Evolutionary conservation across 2,797 vertebrate species (phyloP).

Genomic region (Capromys pilorides): DNA sequence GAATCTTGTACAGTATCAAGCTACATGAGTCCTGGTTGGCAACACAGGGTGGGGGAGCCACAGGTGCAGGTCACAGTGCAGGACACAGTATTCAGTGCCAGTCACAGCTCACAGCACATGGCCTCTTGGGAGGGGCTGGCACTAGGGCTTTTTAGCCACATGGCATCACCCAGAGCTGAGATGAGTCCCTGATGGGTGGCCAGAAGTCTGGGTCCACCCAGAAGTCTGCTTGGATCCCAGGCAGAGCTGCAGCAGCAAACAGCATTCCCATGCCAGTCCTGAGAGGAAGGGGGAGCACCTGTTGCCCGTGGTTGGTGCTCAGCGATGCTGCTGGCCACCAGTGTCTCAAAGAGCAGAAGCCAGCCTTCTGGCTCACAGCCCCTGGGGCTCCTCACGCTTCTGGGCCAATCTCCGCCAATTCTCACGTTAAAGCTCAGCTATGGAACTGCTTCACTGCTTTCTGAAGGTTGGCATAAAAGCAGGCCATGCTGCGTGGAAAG

Average conservation of each 20-base stretch:
- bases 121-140: neutral
- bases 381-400: neutral
- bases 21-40: fast-evolving
- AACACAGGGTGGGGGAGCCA: no score
- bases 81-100: neutral
- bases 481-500: slow-evolving; percentile 94
- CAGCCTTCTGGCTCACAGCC: neutral
- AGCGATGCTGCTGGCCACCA: neutral
- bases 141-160: neutral
- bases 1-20: neutral
- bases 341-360: neutral
- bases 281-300: neutral
- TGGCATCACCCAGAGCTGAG: fast-evolving
- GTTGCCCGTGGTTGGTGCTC: neutral
- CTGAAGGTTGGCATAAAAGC: slow-evolving; percentile 92
- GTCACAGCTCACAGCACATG: neutral
- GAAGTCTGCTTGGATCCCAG: neutral
- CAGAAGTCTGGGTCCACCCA: neutral
- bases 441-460: slow-evolving; percentile 90
- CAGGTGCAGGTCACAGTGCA: neutral
- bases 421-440: slow-evolving; percentile 62
- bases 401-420: slow-evolving; percentile 61
- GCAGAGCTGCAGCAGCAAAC: neutral
- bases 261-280: no score
- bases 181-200: neutral